Conservation (phyloP, 2,888 invertebrate genomes). For the Drosophila flavopinicola region DNA sequence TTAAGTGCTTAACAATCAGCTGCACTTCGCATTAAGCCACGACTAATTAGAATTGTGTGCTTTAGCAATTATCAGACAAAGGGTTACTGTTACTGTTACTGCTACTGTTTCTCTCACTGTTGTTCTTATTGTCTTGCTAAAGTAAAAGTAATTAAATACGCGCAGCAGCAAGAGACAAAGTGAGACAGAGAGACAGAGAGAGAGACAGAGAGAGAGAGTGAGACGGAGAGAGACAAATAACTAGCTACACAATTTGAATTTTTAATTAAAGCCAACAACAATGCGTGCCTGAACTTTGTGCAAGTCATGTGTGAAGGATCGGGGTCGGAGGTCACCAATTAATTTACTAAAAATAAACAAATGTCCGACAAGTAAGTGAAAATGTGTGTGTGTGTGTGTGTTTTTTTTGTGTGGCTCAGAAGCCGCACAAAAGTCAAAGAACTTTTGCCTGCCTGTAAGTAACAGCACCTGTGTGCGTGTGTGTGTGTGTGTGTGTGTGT, state of each 20-base stretch:
- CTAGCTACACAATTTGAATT: slow-evolving; percentile 52
- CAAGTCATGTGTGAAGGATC: neutral
- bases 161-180: neutral
- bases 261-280: slow-evolving; percentile 56
- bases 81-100: slow-evolving; percentile 7
- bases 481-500: slow-evolving; percentile 14
- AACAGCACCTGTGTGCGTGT: slow-evolving; percentile 40
- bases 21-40: slow-evolving; percentile 51
- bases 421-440: slow-evolving; percentile 44
- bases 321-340: slow-evolving; percentile 32
- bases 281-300: slow-evolving; percentile 8
- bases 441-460: slow-evolving; percentile 33
- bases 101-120: slow-evolving; percentile 1
- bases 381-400: no score
- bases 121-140: slow-evolving; percentile 6
- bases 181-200: neutral
- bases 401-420: no score
- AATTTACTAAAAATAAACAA: slow-evolving; percentile 46
- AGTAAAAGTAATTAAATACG: slow-evolving; percentile 57
- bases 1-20: slow-evolving; percentile 30
- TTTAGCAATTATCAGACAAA: slow-evolving; percentile 56
- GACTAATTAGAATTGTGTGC: slow-evolving; percentile 60
- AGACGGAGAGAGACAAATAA: slow-evolving; percentile 1
- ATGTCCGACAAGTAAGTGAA: slow-evolving; percentile 10
- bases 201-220: neutral